A percentile compares a stretch with the other conserved stretches of the same genome.
Evolutionary conservation across 2,888 invertebrate genomes (phyloP).

Genomic region (Spilarctia lutea): DNA sequence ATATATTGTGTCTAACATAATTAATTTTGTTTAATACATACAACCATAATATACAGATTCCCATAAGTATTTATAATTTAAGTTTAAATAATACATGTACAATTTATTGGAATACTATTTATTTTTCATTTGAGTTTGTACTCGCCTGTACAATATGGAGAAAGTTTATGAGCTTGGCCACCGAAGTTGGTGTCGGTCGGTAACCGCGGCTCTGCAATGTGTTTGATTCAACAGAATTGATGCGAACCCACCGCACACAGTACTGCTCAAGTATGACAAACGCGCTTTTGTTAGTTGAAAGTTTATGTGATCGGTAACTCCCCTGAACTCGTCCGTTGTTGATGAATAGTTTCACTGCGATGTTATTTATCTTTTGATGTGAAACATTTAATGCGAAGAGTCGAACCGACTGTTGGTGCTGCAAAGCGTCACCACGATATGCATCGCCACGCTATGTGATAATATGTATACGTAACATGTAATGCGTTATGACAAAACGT

Average conservation of each 20-base stretch:
- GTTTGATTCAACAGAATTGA: constrained; percentile 22
- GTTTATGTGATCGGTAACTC: constrained; percentile 6
- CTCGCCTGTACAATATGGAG: constrained; percentile 32
- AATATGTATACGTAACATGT: too few relatives aligned
- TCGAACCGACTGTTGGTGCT: too few relatives aligned
- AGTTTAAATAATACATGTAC: background rate
- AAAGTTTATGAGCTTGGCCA: constrained; percentile 39
- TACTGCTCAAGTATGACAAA: constrained; percentile 12
- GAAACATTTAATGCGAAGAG: too few relatives aligned
- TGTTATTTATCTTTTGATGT: background rate
- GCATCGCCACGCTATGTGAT: too few relatives aligned
- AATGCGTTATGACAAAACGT: too few relatives aligned
- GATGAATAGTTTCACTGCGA: constrained; percentile 1
- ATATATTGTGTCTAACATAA: too few relatives aligned
- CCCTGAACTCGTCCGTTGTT: background rate
- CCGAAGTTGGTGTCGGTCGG: constrained; percentile 41
- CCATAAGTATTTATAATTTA: background rate
- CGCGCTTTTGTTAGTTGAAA: constrained; percentile 17
- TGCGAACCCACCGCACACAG: background rate
- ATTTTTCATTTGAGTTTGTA: constrained; percentile 1
- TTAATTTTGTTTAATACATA: background rate
- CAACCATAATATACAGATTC: background rate
- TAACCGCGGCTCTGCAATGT: constrained; percentile 25
- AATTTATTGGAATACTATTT: background rate
- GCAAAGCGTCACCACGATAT: too few relatives aligned